Evolutionary conservation across 2,888 invertebrate species (phyloP), one percentile per base, ranked within the genome.

Genomic region (Pollenia griseotomentosa): DNA sequence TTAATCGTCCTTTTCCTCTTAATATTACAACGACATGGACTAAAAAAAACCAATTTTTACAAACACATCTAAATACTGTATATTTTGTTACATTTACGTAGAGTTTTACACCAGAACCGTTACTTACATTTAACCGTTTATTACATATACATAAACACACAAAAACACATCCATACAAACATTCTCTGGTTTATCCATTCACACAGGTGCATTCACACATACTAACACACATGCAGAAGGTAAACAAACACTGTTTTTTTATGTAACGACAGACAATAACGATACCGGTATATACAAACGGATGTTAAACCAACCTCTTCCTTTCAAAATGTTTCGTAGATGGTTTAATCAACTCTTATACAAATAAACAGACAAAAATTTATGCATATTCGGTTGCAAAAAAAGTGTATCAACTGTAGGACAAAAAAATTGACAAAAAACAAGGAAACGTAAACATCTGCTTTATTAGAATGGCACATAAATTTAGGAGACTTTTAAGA

Each of bases 261-360:
- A 11, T 3, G 42, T 63, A 46, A 53, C 16, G 59, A 40, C 71
- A 65, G 4, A n/a, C 19, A 55, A 59, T 44, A 44, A 11, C n/a
- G n/a, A 46, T 44, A 46, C 42, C 16, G 14, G 51, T 65, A 63
- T 61, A 48, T 23, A 57, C 73, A 53, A 59, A 42, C 51, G 71
- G 46, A 77, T 81, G 44, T 68, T 16, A 57, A 57, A 78, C 59
- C 66, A 61, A 57, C 40, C 33, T 53, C 46, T 59, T 82, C 48
- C 57, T 68, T 51, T 53, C 19, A 73, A 74, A 63, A 46, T 33
- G 3, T 11, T 51, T 74, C 59, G 16, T 65, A 57, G 68, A 23
- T 70, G 57, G 63, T 75, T 65, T 68, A 74, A 68, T 68, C 61
- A 66, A 79, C 78, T 73, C 42, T 57, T 14, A n/a, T 19, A 16